phyloP scores from a whole-genome alignment of 2,113 vertebrate genomes.

The Engraulis encrasicolus region DNA sequence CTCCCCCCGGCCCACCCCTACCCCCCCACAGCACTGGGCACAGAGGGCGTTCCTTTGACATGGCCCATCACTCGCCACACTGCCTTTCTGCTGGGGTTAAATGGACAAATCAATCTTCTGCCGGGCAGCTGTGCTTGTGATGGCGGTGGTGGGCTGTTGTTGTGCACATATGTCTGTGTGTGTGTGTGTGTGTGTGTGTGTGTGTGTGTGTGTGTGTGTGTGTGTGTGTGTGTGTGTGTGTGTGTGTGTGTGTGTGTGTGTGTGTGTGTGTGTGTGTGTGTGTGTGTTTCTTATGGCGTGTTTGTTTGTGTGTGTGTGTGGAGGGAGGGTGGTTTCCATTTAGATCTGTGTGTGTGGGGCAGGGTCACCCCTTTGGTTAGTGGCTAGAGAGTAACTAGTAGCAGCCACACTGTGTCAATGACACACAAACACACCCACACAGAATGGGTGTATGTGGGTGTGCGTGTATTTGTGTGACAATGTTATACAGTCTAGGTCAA shows the following conservation, averaged over 20 bases:
- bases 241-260: constrained; percentile 40
- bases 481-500: no score
- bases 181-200: background rate
- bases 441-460: no score
- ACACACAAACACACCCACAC: background rate
- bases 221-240: constrained; percentile 20
- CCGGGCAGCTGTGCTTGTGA: constrained; percentile 60
- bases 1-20: background rate
- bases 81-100: constrained; percentile 74
- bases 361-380: background rate
- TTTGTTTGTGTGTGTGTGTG: constrained; percentile 40
- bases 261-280: constrained; percentile 24
- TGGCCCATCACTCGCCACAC: constrained; percentile 66
- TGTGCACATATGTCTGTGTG: constrained; percentile 16
- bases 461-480: no score
- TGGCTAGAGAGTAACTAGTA: background rate
- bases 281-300: constrained; percentile 63
- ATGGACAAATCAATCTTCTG: constrained; percentile 78
- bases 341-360: background rate
- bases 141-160: no score
- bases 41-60: constrained; percentile 74
- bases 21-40: constrained; percentile 51
- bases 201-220: background rate
- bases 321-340: background rate
- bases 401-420: background rate